Evolutionary conservation across 2,113 vertebrate genomes (phyloP), one percentile per base, ranked within the genome.

Genomic region (Lepus timidus): DNA sequence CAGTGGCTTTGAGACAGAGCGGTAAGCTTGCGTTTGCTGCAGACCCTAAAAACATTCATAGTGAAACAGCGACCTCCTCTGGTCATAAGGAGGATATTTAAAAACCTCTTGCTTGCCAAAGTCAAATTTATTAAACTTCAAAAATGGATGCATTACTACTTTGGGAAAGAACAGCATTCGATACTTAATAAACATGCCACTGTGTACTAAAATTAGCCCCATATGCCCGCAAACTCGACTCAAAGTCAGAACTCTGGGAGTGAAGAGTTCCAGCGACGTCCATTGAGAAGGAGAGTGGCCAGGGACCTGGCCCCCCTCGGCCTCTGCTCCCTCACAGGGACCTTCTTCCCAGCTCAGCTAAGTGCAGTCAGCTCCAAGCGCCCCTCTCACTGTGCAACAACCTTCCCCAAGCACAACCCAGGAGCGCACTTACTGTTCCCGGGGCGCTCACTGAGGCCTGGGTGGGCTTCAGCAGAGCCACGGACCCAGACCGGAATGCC

Each of bases 51-150:
- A 82, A 70, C 25, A 96, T 95, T 89, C 55, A 2, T 58, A 12
- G 93, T 81, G 62, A 85, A 82, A 22, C n/a, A 52, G 94, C 78
- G 94, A 1, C 96, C 91, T 96, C 97, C 3, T 19, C 71, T 90
- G 97, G 81, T 82, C 25, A 67, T 0, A 20, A 0, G 0, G 0
- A 44, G 73, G 91, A 92, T 92, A 33, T 73, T 10, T 68, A 94
- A 33, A 58, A 52, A 16, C n/a, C 39, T 74, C 51, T 11, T 58
- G 55, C 55, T 58, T 58, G 55, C 3, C 8, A 4, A 86, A 75
- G 9, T 94, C 64, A 22, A 52, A 61, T 33, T 19, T 23, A 1
- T 44, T 44, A 44, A 29, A 73, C 2, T 67, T 67, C 55, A 52
- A 62, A 78, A 61, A 61, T 71, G 51, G 31, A 71, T 65, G 36